Conservation (phyloP, 2,888 invertebrate species). For the Xestoiulus laeticollis region DNA sequence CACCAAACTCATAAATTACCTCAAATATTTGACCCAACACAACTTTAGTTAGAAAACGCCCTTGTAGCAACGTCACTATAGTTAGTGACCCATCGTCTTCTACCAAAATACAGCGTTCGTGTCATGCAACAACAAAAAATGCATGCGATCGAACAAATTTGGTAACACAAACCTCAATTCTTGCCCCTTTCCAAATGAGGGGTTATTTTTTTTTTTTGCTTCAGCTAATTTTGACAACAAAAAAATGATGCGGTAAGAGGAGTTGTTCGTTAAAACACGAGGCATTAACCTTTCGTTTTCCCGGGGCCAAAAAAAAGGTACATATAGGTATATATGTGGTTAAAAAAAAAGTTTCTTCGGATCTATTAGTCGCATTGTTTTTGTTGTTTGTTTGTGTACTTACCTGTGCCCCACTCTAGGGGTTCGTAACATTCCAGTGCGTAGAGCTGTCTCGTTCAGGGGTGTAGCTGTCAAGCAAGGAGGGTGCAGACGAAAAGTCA, state of each 20-base stretch:
- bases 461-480: conserved; percentile 44
- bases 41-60: neutral
- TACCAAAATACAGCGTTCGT: neutral
- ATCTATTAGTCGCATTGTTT: neutral
- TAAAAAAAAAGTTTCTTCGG: neutral
- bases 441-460: conserved; percentile 5
- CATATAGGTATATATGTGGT: neutral
- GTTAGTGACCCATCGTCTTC: neutral
- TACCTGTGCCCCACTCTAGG: neutral
- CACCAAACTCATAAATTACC: neutral
- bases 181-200: neutral
- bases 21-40: neutral
- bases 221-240: neutral
- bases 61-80: neutral
- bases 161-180: neutral
- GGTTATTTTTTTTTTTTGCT: neutral
- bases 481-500: conserved; percentile 42
- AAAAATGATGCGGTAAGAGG: neutral
- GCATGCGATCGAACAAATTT: neutral
- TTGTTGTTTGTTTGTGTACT: neutral
- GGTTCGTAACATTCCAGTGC: neutral
- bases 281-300: neutral
- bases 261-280: neutral
- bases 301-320: neutral
- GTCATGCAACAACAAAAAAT: neutral